Conservation (phyloP, 2,888 invertebrate species). For the Abscondita cerata region DNA sequence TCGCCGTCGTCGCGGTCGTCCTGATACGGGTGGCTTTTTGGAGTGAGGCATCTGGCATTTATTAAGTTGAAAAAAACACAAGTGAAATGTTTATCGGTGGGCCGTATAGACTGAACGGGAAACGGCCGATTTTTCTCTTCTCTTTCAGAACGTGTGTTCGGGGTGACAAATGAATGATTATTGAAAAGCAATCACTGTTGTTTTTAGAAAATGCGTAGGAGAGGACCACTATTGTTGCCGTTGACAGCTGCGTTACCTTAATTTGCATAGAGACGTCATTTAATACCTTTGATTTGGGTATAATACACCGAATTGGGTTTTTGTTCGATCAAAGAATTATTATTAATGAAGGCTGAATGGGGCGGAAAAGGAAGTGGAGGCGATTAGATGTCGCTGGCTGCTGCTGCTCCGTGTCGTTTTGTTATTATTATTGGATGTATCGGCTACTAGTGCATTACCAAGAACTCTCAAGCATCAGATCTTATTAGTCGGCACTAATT, state of each 20-base stretch:
- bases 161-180: constrained; percentile 30
- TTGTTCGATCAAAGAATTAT: constrained; percentile 30
- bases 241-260: constrained; percentile 37
- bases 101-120: not conserved
- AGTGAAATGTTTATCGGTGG: constrained; percentile 46
- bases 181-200: constrained; percentile 28
- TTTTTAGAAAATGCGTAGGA: constrained; percentile 30
- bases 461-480: not conserved
- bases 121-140: constrained; percentile 22
- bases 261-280: constrained; percentile 43
- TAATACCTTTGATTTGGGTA: constrained; percentile 37
- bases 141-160: constrained; percentile 5
- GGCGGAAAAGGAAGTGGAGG: constrained; percentile 47
- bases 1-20: constrained; percentile 6
- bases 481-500: constrained; percentile 24
- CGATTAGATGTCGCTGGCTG: constrained; percentile 43
- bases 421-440: constrained; percentile 19
- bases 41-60: constrained; percentile 47
- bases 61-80: constrained; percentile 44
- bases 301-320: constrained; percentile 32
- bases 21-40: constrained; percentile 18
- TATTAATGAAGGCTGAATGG: constrained; percentile 31
- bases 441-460: not conserved
- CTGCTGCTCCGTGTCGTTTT: constrained; percentile 20
- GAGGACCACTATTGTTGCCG: constrained; percentile 31